Conservation (phyloP, 1,140 invertebrate genomes). For the Stratiolaelaps scimitus region DNA sequence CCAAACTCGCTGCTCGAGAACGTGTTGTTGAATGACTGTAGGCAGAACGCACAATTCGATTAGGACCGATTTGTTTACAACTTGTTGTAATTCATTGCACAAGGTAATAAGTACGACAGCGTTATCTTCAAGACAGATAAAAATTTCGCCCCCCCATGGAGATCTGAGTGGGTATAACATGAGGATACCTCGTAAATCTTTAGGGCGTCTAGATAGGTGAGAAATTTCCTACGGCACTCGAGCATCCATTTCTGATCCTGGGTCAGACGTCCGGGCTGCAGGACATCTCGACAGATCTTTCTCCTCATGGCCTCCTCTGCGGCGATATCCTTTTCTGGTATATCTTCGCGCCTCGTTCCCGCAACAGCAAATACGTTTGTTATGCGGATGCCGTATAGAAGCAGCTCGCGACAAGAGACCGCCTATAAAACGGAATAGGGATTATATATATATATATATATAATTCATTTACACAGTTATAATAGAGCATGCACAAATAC, state of each 20-base stretch:
- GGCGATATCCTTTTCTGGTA: not conserved
- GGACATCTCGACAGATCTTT: not conserved
- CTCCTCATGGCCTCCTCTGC: slow-evolving; percentile 9
- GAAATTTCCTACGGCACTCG: slow-evolving; percentile 5
- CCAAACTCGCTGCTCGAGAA: not conserved
- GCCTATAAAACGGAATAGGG: not conserved
- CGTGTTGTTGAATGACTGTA: slow-evolving; percentile 11
- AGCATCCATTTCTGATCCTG: slow-evolving; percentile 19
- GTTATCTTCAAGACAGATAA: too few relatives aligned
- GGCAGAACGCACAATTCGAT: not conserved
- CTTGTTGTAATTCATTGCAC: too few relatives aligned
- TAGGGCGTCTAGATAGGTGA: slow-evolving; percentile 9
- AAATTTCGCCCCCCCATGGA: too few relatives aligned
- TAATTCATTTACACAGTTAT: not conserved
- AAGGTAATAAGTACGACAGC: too few relatives aligned
- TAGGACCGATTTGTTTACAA: too few relatives aligned
- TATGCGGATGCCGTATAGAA: slow-evolving; percentile 13
- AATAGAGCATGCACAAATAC: not conserved
- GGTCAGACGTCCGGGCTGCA: not conserved
- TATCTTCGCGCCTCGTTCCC: not conserved
- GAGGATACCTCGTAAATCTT: slow-evolving; percentile 25
- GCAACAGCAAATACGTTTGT: not conserved
- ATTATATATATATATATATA: slow-evolving; percentile 17
- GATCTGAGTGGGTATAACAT: too few relatives aligned
- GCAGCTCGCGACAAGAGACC: slow-evolving; percentile 4